Evolutionary conservation across 2,113 vertebrate genomes (phyloP).

Genomic region (Archilochus colubris): DNA sequence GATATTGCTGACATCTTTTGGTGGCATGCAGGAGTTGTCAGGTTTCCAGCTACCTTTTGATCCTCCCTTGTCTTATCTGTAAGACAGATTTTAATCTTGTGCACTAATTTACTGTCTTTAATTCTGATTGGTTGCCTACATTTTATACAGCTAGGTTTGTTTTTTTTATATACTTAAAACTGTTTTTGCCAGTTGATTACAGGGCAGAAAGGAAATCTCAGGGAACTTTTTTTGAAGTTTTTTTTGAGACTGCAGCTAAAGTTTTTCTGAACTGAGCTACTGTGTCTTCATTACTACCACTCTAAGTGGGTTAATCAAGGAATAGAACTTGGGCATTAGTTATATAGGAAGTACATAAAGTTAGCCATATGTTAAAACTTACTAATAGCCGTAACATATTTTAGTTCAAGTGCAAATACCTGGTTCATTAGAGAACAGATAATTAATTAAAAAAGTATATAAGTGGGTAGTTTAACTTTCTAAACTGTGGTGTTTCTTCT

Average conservation of each 20-base stretch:
- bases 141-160: neutral
- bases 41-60: neutral
- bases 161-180: neutral
- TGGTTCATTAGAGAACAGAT: neutral
- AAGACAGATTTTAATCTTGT: neutral
- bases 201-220: neutral
- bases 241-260: neutral
- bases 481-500: neutral
- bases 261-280: neutral
- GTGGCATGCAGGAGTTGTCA: neutral
- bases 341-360: neutral
- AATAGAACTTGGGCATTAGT: neutral
- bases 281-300: neutral
- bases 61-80: neutral
- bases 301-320: neutral
- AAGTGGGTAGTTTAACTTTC: neutral
- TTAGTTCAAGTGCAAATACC: neutral
- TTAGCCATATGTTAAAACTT: neutral
- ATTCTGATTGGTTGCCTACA: neutral
- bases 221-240: neutral
- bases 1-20: slow-evolving; percentile 3
- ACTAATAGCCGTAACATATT: neutral
- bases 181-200: neutral
- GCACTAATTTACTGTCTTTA: neutral
- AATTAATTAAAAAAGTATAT: neutral